These are phyloP conservation scores for Bolborhynchus lineola DNA, from an alignment of 2,113 vertebrate species.

Conservation along the genomic window DNA sequence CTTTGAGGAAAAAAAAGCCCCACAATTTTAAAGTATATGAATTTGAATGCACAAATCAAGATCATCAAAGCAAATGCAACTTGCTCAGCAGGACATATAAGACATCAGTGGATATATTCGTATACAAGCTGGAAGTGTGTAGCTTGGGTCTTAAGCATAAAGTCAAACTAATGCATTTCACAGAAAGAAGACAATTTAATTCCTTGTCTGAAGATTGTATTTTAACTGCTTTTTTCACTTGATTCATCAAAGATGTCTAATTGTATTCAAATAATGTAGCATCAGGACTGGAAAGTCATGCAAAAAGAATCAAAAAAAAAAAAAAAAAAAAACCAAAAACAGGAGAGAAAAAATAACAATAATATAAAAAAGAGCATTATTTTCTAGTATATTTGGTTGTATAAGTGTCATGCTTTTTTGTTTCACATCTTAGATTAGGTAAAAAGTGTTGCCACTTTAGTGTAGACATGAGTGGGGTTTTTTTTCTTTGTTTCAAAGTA, in stretches of 20 bases:
- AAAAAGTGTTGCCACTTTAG: not conserved
- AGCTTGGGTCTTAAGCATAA: not conserved
- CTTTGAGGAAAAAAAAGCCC: not conserved
- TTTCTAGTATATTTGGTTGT: not conserved
- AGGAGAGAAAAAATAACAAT: not conserved
- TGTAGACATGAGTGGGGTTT: accelerated
- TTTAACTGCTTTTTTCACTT: not conserved
- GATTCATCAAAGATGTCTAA: not conserved
- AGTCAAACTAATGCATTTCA: not conserved
- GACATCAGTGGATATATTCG: not conserved
- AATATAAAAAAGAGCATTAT: accelerated
- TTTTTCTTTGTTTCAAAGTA: not conserved
- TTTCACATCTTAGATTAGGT: not conserved
- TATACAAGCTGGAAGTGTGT: not conserved
- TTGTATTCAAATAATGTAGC: not conserved
- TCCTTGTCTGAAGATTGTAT: not conserved
- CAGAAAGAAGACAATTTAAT: not conserved
- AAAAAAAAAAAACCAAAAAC: no score
- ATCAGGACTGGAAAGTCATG: not conserved
- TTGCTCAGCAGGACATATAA: not conserved
- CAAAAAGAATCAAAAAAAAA: no score
- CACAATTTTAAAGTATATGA: not conserved
- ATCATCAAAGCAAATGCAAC: not conserved
- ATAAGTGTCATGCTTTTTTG: not conserved
- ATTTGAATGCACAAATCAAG: not conserved